Percentiles rank a stretch among this genome's conserved stretches.
phyloP scores from a whole-genome alignment of 2,113 vertebrate genomes.

The Lipophrys pholis region DNA sequence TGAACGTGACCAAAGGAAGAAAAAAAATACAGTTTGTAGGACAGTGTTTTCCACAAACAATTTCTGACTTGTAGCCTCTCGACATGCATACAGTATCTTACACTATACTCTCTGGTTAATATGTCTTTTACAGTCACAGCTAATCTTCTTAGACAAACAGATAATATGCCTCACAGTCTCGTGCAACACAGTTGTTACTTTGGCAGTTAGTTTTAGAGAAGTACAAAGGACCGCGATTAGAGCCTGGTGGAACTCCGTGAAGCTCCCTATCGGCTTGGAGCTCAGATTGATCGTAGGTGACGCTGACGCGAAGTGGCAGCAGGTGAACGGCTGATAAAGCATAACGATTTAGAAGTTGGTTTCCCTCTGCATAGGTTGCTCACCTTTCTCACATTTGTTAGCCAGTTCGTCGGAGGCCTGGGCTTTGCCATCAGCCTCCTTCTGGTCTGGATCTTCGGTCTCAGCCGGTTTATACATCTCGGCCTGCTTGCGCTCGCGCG shows the following conservation, averaged over 20 bases:
- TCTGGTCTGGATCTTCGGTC: slow-evolving; percentile 79
- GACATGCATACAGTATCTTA: slow-evolving; percentile 43
- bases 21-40: slow-evolving; percentile 32
- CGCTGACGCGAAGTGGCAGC: background rate
- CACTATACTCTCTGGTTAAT: slow-evolving; percentile 28
- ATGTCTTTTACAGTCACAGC: slow-evolving; percentile 32
- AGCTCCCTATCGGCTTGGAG: slow-evolving; percentile 47
- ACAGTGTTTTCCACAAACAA: slow-evolving; percentile 14
- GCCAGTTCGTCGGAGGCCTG: slow-evolving; percentile 59
- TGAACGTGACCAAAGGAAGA: slow-evolving; percentile 14
- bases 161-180: slow-evolving; percentile 4
- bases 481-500: slow-evolving; percentile 86
- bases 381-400: slow-evolving; percentile 59
- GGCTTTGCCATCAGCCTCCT: slow-evolving; percentile 59
- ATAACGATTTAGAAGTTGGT: slow-evolving; percentile 90
- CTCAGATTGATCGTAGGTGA: slow-evolving; percentile 40
- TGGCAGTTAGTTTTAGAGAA: slow-evolving; percentile 68
- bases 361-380: slow-evolving; percentile 88
- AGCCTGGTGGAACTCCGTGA: slow-evolving; percentile 34
- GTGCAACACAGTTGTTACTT: slow-evolving; percentile 48
- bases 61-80: slow-evolving; percentile 35
- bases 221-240: slow-evolving; percentile 19
- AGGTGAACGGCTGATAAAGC: slow-evolving; percentile 14
- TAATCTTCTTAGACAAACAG: slow-evolving; percentile 12
- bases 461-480: slow-evolving; percentile 79